Percentiles rank a stretch among this genome's conserved stretches.
These are phyloP conservation scores for Erithacus rubecula DNA, from an alignment of 2,797 vertebrate genomes.

Conservation along the genomic window DNA sequence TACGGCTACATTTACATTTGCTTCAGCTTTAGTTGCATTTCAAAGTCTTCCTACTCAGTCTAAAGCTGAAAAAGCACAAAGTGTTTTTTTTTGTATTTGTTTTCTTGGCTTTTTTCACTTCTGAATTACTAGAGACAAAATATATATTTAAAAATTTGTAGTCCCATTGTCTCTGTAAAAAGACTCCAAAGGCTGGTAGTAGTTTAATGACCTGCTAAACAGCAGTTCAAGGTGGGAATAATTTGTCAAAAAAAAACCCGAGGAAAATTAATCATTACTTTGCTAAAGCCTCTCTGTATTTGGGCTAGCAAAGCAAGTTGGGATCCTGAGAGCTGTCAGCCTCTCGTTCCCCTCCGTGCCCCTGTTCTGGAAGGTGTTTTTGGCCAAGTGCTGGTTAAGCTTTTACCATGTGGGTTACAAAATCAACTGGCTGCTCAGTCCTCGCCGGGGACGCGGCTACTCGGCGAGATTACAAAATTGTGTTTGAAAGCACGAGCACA, in stretches of 20 bases:
- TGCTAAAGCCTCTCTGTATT: not conserved
- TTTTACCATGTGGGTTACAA: conserved; percentile 56
- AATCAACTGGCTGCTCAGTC: conserved; percentile 42
- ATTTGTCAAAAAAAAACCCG: conserved; percentile 23
- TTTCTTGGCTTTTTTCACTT: not conserved
- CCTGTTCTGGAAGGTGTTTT: not conserved
- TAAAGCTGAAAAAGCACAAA: not conserved
- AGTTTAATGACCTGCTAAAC: conserved; percentile 33
- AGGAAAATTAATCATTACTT: conserved; percentile 69
- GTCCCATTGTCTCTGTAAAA: not conserved
- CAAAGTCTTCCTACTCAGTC: not conserved
- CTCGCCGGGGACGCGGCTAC: conserved; percentile 49
- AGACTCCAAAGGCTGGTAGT: not conserved
- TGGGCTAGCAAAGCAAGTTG: not conserved
- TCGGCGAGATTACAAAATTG: conserved; percentile 62
- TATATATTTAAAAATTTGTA: not conserved
- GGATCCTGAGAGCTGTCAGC: not conserved
- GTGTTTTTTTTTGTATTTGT: not conserved
- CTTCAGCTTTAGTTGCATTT: not conserved
- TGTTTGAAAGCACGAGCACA: conserved; percentile 64
- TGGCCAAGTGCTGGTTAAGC: conserved; percentile 31
- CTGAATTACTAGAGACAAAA: not conserved
- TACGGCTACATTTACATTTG: not conserved
- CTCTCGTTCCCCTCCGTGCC: not conserved
- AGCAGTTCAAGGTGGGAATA: conserved; percentile 61